Percentiles rank a stretch among this genome's conserved stretches.
phyloP scores from a whole-genome alignment of 2,888 invertebrate genomes.

The Cecidostiba fungosa region DNA sequence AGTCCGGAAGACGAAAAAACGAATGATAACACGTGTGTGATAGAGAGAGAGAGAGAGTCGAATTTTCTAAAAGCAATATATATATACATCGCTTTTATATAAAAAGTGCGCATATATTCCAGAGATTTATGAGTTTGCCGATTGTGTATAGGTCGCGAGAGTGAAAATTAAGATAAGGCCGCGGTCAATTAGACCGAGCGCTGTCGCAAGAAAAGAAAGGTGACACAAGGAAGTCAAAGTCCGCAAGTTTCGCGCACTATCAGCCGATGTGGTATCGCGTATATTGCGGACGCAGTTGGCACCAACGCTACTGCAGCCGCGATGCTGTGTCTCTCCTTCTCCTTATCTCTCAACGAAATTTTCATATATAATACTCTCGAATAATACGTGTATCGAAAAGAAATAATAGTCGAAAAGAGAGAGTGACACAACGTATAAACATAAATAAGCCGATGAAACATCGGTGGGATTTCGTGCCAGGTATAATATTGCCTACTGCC shows the following conservation, averaged over 20 bases:
- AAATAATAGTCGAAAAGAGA: background rate
- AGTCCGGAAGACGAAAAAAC: background rate
- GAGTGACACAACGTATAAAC: background rate
- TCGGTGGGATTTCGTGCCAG: conserved; percentile 52
- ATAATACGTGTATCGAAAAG: too few species aligned
- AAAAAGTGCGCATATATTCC: background rate
- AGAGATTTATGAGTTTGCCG: background rate
- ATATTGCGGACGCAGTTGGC: too few species aligned
- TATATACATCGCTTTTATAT: too few species aligned
- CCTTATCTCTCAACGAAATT: too few species aligned
- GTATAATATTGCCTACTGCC: conserved; percentile 31
- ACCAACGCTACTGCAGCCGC: too few species aligned
- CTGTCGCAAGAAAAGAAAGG: background rate
- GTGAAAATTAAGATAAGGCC: background rate
- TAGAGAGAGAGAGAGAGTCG: too few species aligned
- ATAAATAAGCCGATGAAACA: background rate
- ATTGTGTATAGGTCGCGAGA: background rate
- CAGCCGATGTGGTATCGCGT: too few species aligned
- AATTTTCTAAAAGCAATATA: too few species aligned
- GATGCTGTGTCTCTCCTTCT: too few species aligned
- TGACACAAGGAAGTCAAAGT: background rate
- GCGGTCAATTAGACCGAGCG: background rate
- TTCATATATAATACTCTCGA: too few species aligned
- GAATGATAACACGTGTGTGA: too few species aligned
- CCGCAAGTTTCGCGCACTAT: background rate